These are phyloP conservation scores for Myocastor coypus DNA, from an alignment of 2,113 vertebrate species.

Conservation along the genomic window DNA sequence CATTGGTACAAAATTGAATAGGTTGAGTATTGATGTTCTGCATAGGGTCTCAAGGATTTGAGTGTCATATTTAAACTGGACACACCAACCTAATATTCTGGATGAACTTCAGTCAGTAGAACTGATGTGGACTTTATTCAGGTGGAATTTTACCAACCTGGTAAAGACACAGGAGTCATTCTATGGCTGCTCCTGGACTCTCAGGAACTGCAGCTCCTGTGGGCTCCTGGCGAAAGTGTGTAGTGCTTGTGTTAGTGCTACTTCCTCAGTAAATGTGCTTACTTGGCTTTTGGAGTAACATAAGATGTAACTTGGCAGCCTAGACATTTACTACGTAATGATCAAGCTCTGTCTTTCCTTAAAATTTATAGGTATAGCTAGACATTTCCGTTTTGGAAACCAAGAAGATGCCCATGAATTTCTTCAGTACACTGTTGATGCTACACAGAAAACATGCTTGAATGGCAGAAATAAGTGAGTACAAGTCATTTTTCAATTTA, in stretches of 20 bases:
- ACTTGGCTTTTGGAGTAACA: neutral
- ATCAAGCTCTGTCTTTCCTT: conserved; percentile 51
- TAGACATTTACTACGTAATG: neutral
- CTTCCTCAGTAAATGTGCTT: neutral
- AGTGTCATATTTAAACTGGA: neutral
- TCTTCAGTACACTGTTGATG: conserved; percentile 96
- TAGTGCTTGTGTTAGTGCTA: accelerated
- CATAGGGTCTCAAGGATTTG: neutral
- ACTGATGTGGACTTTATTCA: neutral
- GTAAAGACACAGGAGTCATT: neutral
- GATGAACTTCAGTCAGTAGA: neutral
- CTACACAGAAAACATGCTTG: conserved; percentile 98
- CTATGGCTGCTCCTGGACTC: neutral
- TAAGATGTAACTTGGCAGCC: neutral
- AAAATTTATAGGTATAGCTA: conserved; percentile 93
- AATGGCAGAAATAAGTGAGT: conserved; percentile 95
- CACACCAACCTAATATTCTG: neutral
- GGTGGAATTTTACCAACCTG: neutral
- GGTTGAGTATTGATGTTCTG: neutral
- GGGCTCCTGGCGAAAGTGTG: neutral
- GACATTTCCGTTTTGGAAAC: conserved; percentile 96
- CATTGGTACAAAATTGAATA: neutral
- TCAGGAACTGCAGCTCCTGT: neutral
- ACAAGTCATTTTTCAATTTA: neutral
- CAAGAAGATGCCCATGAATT: conserved; percentile 99